Base-by-base conservation (phyloP, 2,888 invertebrate species). In the Tupiocoris notatus region DNA sequence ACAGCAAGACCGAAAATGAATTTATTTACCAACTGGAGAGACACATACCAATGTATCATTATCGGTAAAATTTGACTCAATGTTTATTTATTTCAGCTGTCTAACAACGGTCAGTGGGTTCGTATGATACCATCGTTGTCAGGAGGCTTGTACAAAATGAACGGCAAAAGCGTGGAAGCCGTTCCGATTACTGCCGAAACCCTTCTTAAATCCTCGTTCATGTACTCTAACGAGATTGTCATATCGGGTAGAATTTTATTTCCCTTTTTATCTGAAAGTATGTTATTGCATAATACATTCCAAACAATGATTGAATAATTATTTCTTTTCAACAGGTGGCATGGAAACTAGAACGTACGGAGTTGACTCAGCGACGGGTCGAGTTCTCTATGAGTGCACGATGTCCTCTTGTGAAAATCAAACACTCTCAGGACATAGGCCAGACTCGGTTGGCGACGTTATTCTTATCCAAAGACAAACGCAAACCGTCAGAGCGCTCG, bases 41-140 rank as follows among this genome's bases (percentile, higher is more conserved):
- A n/a, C n/a, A n/a, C n/a, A n/a, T n/a, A n/a, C n/a, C n/a, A n/a
- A n/a, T n/a, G n/a, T n/a, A n/a, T n/a, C n/a, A n/a, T n/a, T n/a
- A n/a, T n/a, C n/a, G 54, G n/a, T n/a, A n/a, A n/a, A n/a, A n/a
- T n/a, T n/a, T n/a, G n/a, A n/a, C n/a, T 63, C 7, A 63, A 63
- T 63, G 7, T 63, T n/a, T 59, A n/a, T 59, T 59, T 59, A 25
- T 62, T 85, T 63, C 82, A 93, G 92, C 84, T 95, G 59, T 91
- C 91, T 56, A 91, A 92, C 75, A 91, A 92, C 83, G 95, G 94
- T 1, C 91, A 94, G 83, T 92, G 91, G 89, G 90, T 95, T 18
- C 88, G 94, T 65, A 88, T 98, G 83, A 95, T 98, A 82, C 98
- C 98, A 0, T 96, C 98, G 0, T 86, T 98, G 9, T 92, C 91